These are phyloP conservation scores for Micromesistius poutassou DNA, from an alignment of 2,797 vertebrate species.

Conservation along the genomic window DNA sequence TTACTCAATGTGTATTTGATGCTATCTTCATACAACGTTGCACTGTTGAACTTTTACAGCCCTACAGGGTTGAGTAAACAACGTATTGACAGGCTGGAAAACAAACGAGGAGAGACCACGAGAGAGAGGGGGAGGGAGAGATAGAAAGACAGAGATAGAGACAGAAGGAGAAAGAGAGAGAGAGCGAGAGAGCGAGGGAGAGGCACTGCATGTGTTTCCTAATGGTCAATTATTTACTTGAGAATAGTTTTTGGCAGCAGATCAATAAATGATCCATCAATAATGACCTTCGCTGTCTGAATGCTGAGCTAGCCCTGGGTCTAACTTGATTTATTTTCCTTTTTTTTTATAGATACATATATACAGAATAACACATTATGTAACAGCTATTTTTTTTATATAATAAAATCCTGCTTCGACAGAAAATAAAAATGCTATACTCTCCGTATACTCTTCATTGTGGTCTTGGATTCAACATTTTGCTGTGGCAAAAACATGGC, in stretches of 20 bases:
- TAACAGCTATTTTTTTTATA: background rate
- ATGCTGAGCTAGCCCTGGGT: background rate
- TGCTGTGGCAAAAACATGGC: background rate
- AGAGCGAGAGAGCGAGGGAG: background rate
- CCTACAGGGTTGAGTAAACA: conserved; percentile 19
- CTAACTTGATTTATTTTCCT: background rate
- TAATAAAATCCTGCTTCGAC: background rate
- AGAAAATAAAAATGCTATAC: background rate
- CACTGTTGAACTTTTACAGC: conserved; percentile 19
- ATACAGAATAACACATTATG: background rate
- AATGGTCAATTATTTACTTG: conserved; percentile 18
- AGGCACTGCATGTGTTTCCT: conserved; percentile 10
- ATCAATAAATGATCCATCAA: conserved; percentile 18
- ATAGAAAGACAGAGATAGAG: background rate
- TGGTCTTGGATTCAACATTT: background rate
- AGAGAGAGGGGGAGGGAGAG: background rate
- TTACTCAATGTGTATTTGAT: conserved; percentile 39
- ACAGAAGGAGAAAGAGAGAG: background rate
- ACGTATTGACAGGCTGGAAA: conserved; percentile 27
- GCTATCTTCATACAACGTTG: conserved; percentile 51
- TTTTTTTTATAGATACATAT: background rate
- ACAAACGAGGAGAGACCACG: background rate
- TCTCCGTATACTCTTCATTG: background rate
- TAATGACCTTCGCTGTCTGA: conserved; percentile 6
- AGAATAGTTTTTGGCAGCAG: background rate